Conservation (phyloP, 1,140 invertebrate species). For the Arion vulgaris region DNA sequence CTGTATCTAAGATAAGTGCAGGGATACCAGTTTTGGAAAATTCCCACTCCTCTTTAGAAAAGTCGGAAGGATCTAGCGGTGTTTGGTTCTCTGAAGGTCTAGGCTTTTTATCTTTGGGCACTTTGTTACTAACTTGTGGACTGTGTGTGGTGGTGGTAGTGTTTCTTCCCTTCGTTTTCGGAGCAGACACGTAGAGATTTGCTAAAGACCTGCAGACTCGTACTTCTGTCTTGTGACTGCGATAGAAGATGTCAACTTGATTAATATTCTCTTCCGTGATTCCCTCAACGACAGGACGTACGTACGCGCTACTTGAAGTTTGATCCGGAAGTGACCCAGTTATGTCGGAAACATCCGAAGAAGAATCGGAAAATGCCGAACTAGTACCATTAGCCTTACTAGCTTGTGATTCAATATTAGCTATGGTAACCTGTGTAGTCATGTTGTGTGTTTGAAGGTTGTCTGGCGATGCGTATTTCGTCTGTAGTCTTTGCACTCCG, state of each 20-base stretch:
- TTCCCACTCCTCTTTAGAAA: constrained; percentile 77
- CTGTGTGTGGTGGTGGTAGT: constrained; percentile 53
- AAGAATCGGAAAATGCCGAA: constrained; percentile 43
- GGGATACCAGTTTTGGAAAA: constrained; percentile 86
- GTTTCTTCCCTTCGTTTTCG: constrained; percentile 32
- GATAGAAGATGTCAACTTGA: constrained; percentile 86
- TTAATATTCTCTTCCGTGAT: constrained; percentile 81
- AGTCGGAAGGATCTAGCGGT: constrained; percentile 24
- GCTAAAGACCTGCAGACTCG: constrained; percentile 85
- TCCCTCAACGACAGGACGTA: constrained; percentile 49
- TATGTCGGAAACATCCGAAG: constrained; percentile 50
- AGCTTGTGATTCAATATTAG: background rate
- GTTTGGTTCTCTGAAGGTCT: background rate
- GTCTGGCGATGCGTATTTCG: constrained; percentile 29
- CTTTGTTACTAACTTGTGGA: constrained; percentile 37
- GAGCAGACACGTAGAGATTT: constrained; percentile 79
- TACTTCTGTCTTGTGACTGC: constrained; percentile 84
- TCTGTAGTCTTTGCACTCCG: constrained; percentile 1
- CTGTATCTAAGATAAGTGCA: constrained; percentile 84
- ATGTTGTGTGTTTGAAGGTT: constrained; percentile 1
- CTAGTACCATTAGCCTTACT: background rate
- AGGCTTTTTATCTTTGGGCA: constrained; percentile 1
- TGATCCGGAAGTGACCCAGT: constrained; percentile 25
- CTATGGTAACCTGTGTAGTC: background rate
- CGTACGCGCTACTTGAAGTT: constrained; percentile 7